Base-by-base conservation (phyloP, 2,797 vertebrate species). In the Gambusia yucatana region DNA sequence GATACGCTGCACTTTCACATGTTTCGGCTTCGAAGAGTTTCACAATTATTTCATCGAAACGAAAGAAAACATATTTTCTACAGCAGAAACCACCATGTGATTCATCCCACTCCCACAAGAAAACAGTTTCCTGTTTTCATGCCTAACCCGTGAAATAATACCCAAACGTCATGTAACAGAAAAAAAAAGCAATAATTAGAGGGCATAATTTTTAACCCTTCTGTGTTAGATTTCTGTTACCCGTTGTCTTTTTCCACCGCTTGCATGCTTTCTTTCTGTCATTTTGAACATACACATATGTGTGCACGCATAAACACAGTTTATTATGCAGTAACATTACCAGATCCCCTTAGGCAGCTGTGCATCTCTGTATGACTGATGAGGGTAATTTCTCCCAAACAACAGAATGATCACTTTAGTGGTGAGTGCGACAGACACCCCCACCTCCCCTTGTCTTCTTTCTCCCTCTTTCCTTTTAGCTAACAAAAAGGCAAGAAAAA, bases 321-420 rank as follows among this genome's bases (percentile, higher is more conserved):
- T 92, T 96, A 93, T 96, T 94, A 95, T 94, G 93, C 94, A 94
- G 93, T 94, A 94, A 94, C 94, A 94, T 94, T 93, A 94, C 88
- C 90, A 90, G 92, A 93, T 90, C 92, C 94, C 95, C 92, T 91
- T 92, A 94, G 95, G 96, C 95, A 96, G 94, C 91, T 96, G 94
- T 95, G 95, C 93, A 95, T 95, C 95, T 94, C 93, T 88, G 92
- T 94, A 95, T 95, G 95, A 96, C 94, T 96, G 95, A 96, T 96
- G 96, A 96, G 94, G 94, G 95, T 96, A 96, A 96, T 96, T 96
- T 96, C 93, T 95, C 91, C 94, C 94, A 94, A 96, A 96, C 94
- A 96, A 94, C 94, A 93, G 93, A 96, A 96, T 95, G 94, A 96
- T 96, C 94, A 95, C 92, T 95, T 93, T 93, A 92, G 88, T 91